These are phyloP conservation scores for Lichenostomus cassidix DNA, from an alignment of 2,113 vertebrate genomes.

Conservation along the genomic window DNA sequence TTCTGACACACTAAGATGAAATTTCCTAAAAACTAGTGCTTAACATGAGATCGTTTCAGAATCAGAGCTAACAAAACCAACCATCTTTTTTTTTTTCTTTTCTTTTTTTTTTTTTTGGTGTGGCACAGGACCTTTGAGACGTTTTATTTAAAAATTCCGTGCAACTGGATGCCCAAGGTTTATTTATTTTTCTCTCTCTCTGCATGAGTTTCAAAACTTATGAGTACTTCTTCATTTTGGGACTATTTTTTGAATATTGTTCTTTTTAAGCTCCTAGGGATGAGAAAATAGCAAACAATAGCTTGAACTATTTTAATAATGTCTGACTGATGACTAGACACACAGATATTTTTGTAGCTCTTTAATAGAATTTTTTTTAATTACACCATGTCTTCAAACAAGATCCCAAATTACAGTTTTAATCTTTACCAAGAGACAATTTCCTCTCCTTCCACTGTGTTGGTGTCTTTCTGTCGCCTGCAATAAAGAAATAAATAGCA, in stretches of 20 bases:
- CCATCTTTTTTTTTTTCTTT: background rate
- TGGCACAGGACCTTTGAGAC: background rate
- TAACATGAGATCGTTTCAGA: background rate
- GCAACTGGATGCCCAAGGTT: background rate
- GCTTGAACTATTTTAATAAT: conserved; percentile 41
- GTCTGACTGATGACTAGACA: conserved; percentile 17
- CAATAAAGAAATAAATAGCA: conserved; percentile 4
- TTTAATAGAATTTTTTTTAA: conserved; percentile 41
- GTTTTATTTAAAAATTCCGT: background rate
- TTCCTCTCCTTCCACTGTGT: conserved; percentile 5
- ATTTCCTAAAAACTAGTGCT: background rate
- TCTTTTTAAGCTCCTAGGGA: background rate
- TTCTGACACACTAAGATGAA: background rate
- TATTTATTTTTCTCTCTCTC: background rate
- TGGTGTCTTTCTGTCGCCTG: background rate
- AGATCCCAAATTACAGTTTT: conserved; percentile 41
- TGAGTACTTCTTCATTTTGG: background rate
- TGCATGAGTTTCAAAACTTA: background rate
- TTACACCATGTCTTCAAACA: background rate
- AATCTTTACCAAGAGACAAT: conserved; percentile 49
- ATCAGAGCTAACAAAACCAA: background rate
- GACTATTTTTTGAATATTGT: background rate
- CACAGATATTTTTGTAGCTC: background rate
- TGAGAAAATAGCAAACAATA: background rate
- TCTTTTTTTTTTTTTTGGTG: background rate